These are phyloP conservation scores for Eospalax fontanierii DNA, from an alignment of 2,797 vertebrate species.

Conservation along the genomic window DNA sequence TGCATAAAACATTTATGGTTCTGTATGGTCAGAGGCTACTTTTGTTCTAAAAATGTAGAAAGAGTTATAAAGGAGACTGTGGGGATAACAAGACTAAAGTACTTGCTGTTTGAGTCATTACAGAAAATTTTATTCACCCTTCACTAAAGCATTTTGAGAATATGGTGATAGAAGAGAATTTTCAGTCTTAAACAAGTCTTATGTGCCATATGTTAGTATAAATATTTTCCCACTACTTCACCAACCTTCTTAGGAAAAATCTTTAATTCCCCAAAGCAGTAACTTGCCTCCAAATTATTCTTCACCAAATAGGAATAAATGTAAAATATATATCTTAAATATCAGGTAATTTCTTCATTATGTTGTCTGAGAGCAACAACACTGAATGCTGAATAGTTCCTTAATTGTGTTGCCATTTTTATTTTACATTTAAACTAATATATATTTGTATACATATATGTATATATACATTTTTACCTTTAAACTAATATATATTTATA, in stretches of 20 bases:
- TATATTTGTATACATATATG: background rate
- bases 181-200: background rate
- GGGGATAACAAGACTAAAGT: background rate
- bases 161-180: background rate
- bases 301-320: background rate
- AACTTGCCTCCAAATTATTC: constrained; percentile 40
- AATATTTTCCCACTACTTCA: constrained; percentile 55
- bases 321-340: constrained; percentile 57
- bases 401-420: constrained; percentile 61
- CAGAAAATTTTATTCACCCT: background rate
- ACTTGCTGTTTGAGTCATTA: background rate
- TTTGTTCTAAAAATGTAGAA: background rate
- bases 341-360: constrained; percentile 2
- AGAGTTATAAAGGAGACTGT: background rate
- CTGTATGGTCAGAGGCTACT: background rate
- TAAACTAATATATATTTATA: too few species aligned
- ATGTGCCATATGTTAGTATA: constrained; percentile 31
- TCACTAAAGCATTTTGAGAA: background rate
- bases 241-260: constrained; percentile 40
- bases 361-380: constrained; percentile 25
- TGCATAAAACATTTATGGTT: background rate
- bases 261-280: constrained; percentile 36
- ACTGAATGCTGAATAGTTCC: background rate
- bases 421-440: background rate
- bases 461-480: too few species aligned